Conservation (phyloP, 2,888 invertebrate species). For the Exocentrus adspersus region DNA sequence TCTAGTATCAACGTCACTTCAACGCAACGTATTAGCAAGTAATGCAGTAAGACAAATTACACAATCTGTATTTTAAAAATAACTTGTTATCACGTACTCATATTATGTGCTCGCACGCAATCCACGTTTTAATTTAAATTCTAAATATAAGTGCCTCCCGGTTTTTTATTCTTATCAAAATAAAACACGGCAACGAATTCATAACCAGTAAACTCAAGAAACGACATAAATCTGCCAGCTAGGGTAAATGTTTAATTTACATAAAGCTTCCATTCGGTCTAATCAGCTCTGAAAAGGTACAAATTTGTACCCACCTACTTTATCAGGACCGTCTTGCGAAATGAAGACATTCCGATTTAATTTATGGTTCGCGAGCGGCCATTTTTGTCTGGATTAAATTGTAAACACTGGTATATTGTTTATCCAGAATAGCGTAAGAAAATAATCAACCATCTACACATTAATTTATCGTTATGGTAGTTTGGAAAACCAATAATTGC, state of each 20-base stretch:
- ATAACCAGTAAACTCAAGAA: constrained; percentile 22
- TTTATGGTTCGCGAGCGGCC: not conserved
- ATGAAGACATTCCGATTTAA: not conserved
- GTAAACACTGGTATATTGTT: not conserved
- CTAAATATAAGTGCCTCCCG: constrained; percentile 7
- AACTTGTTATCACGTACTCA: constrained; percentile 4
- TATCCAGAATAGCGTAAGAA: not conserved
- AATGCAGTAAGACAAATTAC: constrained; percentile 14
- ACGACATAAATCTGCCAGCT: constrained; percentile 20
- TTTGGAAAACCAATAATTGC: too few species aligned
- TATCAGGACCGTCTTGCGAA: constrained; percentile 19
- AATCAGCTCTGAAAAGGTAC: constrained; percentile 30
- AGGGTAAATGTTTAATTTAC: constrained; percentile 31
- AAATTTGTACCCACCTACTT: constrained; percentile 27
- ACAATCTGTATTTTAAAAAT: constrained; percentile 17
- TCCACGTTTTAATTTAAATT: constrained; percentile 23
- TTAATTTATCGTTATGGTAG: not conserved
- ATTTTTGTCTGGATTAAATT: not conserved
- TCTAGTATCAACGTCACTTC: constrained; percentile 8
- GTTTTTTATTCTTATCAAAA: constrained; percentile 22
- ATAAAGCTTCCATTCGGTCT: constrained; percentile 30
- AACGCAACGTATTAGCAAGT: constrained; percentile 18
- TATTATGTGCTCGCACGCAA: constrained; percentile 9
- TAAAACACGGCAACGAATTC: constrained; percentile 24
- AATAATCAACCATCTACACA: not conserved